A percentile compares a stretch with the other conserved stretches of the same genome.
phyloP scores from a whole-genome alignment of 2,113 vertebrate genomes.

The Hypomesus transpacificus region DNA sequence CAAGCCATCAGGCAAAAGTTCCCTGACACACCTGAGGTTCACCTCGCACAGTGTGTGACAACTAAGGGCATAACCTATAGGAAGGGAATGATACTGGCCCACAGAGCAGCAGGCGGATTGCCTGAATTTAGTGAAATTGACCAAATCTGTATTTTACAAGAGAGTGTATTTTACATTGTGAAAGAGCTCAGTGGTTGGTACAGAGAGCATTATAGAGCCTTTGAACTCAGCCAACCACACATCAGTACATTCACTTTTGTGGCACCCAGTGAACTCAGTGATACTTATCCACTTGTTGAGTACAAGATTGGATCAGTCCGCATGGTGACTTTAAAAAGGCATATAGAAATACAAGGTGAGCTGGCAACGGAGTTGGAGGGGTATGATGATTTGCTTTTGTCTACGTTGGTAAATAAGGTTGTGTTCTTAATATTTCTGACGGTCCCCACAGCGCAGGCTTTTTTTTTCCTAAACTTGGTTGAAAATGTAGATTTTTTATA shows the following conservation, averaged over 20 bases:
- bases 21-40: constrained; percentile 11
- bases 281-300: constrained; percentile 24
- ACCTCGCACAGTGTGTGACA: constrained; percentile 21
- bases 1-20: constrained; percentile 17
- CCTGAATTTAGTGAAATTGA: constrained; percentile 23
- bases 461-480: no score
- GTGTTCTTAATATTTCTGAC: no score
- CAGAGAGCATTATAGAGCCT: constrained; percentile 25
- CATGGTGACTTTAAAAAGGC: constrained; percentile 27
- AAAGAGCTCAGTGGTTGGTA: constrained; percentile 23
- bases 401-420: no score
- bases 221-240: constrained; percentile 16
- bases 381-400: no score
- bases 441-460: no score
- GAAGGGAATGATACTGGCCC: constrained; percentile 16
- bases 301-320: constrained; percentile 19
- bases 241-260: constrained; percentile 12
- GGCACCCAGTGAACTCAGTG: constrained; percentile 22
- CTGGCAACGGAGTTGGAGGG: not conserved
- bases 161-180: constrained; percentile 14
- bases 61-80: constrained; percentile 21
- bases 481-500: not conserved
- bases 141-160: constrained; percentile 18
- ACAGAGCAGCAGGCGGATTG: constrained; percentile 8
- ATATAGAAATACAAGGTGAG: constrained; percentile 1